These are phyloP conservation scores for Montipora foliosa DNA, from an alignment of 64 coral and sea anemone species.

Conservation along the genomic window DNA sequence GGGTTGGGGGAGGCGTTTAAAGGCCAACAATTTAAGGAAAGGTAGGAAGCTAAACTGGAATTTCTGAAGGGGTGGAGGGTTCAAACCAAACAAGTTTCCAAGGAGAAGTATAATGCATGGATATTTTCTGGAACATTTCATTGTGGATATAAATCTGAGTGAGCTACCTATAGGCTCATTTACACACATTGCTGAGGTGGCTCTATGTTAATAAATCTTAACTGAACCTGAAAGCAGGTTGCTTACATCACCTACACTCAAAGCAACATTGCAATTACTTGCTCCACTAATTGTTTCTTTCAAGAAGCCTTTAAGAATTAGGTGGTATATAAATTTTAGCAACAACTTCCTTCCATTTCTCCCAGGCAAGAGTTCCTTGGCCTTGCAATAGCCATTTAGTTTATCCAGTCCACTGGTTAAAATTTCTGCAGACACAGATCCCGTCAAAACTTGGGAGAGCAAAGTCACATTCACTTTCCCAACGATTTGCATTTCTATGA, in stretches of 20 bases:
- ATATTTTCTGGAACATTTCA: no score
- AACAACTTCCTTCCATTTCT: constrained; percentile 29
- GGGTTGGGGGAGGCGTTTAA: no score
- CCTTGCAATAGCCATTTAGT: constrained; percentile 14
- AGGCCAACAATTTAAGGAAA: no score
- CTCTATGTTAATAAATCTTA: no score
- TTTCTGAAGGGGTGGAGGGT: no score
- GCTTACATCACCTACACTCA: constrained; percentile 1
- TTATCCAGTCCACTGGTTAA: constrained; percentile 3
- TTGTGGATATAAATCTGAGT: no score
- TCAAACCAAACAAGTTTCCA: no score
- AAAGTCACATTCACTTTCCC: constrained; percentile 5
- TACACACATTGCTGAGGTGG: no score
- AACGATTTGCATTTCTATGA: not conserved
- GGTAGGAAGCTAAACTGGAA: not conserved
- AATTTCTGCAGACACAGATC: constrained; percentile 25
- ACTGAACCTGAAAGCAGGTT: no score
- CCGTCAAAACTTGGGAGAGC: constrained; percentile 13
- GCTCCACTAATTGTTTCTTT: constrained; percentile 8
- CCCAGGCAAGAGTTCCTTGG: not conserved
- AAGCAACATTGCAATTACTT: not conserved
- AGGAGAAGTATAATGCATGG: no score
- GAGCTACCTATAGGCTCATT: no score
- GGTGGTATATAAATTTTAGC: not conserved
- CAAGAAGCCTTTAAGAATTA: not conserved